Base-by-base conservation (phyloP, 2,113 vertebrate genomes). In the Sigmodon hispidus region DNA sequence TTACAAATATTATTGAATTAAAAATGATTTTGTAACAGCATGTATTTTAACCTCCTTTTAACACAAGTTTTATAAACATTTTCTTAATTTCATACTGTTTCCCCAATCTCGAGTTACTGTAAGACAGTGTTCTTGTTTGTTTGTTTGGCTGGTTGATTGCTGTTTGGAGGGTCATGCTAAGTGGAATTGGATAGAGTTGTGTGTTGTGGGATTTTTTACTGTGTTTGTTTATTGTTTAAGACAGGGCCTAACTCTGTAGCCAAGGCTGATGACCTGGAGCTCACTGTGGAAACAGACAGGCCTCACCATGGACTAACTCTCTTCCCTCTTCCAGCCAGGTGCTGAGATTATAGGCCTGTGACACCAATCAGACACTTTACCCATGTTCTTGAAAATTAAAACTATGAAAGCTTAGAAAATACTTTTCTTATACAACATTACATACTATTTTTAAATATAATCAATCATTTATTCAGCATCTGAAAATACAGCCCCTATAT, bases 401-500 rank as follows among this genome's bases (percentile, higher is more conserved):
- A 70, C 5, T 7, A 7, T 2, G 6, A 69, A 50, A 50, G 19
- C 34, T 55, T 87, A 87, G 65, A n/a, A 87, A 15, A 36, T 13
- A 69, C 40, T 87, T 26, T 61, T 40, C 6, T 52, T 52, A 15
- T 57, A 80, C 19, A 80, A 24, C 31, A 77, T 52, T 34, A 24
- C 15, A 48, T 29, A 15, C 59, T 70, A 83, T 9, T 52, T 93
- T 76, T 72, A 45, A 80, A 19, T 69, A 84, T 52, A 72, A 50
- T 65, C 90, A 87, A 81, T 63, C 69, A 0, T 79, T 90, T 70
- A 83, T 29, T 4, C 8, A 92, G 26, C 5, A 80, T 92, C 40
- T 85, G 57, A 94, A 96, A 94, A 67, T 7, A 40, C 21, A 84
- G 36, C 91, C 17, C 91, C 17, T 81, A 55, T 90, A 19, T 76